A percentile compares a stretch with the other conserved stretches of the same genome.
Conservation (phyloP, 2,113 vertebrate species). For the Apistogramma diplotaenia region DNA sequence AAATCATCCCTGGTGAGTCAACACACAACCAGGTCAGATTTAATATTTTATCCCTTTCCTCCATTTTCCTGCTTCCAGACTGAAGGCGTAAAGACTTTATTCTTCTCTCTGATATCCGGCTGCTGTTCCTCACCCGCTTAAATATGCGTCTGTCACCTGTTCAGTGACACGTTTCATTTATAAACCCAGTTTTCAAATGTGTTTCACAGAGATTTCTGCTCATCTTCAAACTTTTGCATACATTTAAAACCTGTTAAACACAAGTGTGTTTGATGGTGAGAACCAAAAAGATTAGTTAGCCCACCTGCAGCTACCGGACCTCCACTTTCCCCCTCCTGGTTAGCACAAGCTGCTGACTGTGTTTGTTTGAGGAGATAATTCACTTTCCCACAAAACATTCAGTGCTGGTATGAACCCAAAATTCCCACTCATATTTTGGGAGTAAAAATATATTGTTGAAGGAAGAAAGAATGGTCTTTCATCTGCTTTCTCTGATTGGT, state of each 20-base stretch:
- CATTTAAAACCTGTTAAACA: background rate
- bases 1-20: background rate
- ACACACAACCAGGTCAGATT: background rate
- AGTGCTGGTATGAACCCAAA: background rate
- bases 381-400: accelerated
- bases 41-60: no score
- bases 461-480: no score
- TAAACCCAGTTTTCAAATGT: background rate
- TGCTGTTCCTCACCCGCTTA: no score
- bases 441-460: no score
- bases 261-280: background rate
- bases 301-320: no score
- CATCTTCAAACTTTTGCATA: no score
- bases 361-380: background rate
- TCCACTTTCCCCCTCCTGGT: background rate
- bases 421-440: background rate
- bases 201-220: background rate
- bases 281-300: background rate
- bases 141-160: no score
- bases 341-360: background rate
- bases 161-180: background rate
- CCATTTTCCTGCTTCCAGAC: no score
- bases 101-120: no score
- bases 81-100: no score
- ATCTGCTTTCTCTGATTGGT: no score